Conservation (phyloP, 2,797 vertebrate genomes). For the Tenualosa ilisha region DNA sequence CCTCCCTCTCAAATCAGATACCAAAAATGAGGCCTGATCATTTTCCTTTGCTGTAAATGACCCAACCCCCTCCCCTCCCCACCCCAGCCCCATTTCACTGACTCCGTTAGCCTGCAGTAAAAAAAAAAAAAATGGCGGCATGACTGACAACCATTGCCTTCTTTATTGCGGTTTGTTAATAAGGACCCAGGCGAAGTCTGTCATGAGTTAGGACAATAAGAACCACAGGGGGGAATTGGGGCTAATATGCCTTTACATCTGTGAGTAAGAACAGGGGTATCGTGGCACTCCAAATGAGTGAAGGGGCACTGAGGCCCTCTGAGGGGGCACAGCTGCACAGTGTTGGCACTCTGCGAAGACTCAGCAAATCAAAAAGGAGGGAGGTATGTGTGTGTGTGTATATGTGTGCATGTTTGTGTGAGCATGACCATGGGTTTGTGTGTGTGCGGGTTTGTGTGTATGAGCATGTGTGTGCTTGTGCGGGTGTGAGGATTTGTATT, state of each 20-base stretch:
- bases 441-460: background rate
- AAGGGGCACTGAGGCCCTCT: conserved; percentile 14
- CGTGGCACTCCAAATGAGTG: background rate
- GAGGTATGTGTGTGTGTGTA: background rate
- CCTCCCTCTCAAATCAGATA: background rate
- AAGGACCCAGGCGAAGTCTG: conserved; percentile 24
- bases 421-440: background rate
- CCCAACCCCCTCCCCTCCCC: background rate
- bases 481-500: background rate
- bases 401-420: background rate
- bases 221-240: background rate
- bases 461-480: background rate
- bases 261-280: background rate
- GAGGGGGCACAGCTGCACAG: conserved; percentile 23
- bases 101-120: background rate
- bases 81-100: background rate
- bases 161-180: conserved; percentile 32
- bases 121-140: background rate
- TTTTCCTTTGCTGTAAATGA: background rate
- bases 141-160: background rate
- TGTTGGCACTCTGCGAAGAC: background rate
- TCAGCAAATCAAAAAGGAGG: conserved; percentile 10
- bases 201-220: conserved; percentile 5
- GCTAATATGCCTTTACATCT: background rate
- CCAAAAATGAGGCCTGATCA: conserved; percentile 7